Conservation (phyloP, 2,888 invertebrate genomes). For the Xestia c-nigrum region DNA sequence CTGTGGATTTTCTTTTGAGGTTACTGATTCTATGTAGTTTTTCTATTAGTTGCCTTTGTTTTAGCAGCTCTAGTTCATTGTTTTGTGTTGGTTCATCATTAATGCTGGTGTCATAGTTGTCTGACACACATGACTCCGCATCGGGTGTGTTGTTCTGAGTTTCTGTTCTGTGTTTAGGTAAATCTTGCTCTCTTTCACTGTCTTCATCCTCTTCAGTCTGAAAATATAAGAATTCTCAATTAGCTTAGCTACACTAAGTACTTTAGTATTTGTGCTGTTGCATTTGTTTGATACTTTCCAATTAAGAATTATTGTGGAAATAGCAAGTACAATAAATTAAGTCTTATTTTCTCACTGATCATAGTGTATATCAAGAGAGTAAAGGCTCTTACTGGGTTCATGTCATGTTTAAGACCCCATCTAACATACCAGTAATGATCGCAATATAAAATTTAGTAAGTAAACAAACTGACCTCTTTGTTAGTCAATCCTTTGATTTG, state of each 20-base stretch:
- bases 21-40: conserved; percentile 85
- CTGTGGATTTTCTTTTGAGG: conserved; percentile 88
- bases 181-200: conserved; percentile 80
- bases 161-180: conserved; percentile 78
- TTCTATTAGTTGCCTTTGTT: conserved; percentile 86
- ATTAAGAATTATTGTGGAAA: neutral
- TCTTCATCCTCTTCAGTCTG: conserved; percentile 87
- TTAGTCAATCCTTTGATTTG: conserved; percentile 94
- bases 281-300: neutral
- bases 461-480: conserved; percentile 82
- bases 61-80: conserved; percentile 80
- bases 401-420: neutral
- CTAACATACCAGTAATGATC: neutral
- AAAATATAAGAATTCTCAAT: conserved; percentile 49
- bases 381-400: neutral
- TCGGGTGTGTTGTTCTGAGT: conserved; percentile 79
- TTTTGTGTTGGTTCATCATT: conserved; percentile 78
- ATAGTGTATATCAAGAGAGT: neutral
- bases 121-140: conserved; percentile 79
- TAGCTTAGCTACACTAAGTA: neutral
- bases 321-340: neutral
- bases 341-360: neutral
- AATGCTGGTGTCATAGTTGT: conserved; percentile 76
- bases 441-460: neutral
- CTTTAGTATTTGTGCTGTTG: neutral